Evolutionary conservation across 2,797 vertebrate genomes (phyloP).

Genomic region (Hapalemur alaotrensis): DNA sequence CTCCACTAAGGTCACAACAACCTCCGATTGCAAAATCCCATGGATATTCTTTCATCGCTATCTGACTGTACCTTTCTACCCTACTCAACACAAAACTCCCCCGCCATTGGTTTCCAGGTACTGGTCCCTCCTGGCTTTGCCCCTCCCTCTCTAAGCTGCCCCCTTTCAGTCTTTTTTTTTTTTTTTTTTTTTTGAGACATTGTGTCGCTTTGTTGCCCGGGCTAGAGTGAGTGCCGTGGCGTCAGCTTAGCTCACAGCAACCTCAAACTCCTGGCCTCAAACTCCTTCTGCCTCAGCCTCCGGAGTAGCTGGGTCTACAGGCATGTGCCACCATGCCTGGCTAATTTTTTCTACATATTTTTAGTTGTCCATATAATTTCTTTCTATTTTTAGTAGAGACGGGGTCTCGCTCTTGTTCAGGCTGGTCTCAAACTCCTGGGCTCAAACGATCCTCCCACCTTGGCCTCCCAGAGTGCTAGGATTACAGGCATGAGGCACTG

Average conservation of each 20-base stretch:
- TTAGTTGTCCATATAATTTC: no score
- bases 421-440: no score
- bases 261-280: neutral
- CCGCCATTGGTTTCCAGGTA: neutral
- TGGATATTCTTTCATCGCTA: neutral
- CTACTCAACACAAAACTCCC: neutral
- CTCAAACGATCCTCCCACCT: no score
- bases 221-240: neutral
- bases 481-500: no score
- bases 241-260: neutral
- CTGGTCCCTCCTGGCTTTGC: neutral
- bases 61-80: neutral
- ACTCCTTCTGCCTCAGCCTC: neutral
- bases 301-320: neutral
- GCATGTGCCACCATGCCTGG: accelerated
- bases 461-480: no score
- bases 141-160: neutral
- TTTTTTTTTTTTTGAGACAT: neutral
- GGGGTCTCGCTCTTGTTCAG: no score
- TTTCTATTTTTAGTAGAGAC: no score
- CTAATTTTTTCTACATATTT: neutral
- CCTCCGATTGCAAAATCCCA: neutral
- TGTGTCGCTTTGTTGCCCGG: no score
- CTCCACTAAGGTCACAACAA: neutral
- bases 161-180: neutral